Percentiles rank a stretch among this genome's conserved stretches.
These are phyloP conservation scores for Junonia oenone DNA, from an alignment of 2,888 invertebrate species.

Conservation along the genomic window DNA sequence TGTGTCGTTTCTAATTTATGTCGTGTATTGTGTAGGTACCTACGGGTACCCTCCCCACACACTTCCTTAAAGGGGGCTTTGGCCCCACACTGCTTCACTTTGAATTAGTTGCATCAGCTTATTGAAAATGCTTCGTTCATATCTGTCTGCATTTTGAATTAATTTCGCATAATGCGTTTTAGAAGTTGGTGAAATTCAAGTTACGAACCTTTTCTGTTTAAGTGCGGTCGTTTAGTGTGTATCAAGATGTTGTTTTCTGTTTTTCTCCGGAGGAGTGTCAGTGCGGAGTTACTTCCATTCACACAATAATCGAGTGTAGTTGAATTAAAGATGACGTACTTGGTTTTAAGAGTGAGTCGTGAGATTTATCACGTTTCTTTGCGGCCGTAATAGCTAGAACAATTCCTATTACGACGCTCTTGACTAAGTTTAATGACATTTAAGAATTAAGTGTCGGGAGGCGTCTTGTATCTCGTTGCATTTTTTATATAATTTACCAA, in stretches of 20 bases:
- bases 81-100: constrained; percentile 54
- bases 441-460: neutral
- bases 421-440: constrained; percentile 9
- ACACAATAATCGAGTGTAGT: constrained; percentile 20
- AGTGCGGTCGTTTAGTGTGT: neutral
- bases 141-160: constrained; percentile 34
- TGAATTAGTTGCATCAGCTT: constrained; percentile 68
- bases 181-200: neutral
- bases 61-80: constrained; percentile 67
- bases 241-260: neutral
- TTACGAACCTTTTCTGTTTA: neutral
- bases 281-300: constrained; percentile 16
- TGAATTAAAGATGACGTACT: constrained; percentile 52
- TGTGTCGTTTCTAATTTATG: constrained; percentile 78
- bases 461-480: neutral
- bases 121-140: constrained; percentile 58
- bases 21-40: constrained; percentile 70
- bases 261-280: neutral
- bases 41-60: constrained; percentile 69
- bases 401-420: constrained; percentile 1
- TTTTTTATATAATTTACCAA: neutral
- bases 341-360: constrained; percentile 53
- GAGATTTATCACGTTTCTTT: constrained; percentile 32
- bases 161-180: constrained; percentile 11
- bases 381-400: constrained; percentile 16